Percentiles rank a stretch among this genome's conserved stretches.
phyloP scores from a whole-genome alignment of 1,140 invertebrate species.

The Procambarus clarkii region DNA sequence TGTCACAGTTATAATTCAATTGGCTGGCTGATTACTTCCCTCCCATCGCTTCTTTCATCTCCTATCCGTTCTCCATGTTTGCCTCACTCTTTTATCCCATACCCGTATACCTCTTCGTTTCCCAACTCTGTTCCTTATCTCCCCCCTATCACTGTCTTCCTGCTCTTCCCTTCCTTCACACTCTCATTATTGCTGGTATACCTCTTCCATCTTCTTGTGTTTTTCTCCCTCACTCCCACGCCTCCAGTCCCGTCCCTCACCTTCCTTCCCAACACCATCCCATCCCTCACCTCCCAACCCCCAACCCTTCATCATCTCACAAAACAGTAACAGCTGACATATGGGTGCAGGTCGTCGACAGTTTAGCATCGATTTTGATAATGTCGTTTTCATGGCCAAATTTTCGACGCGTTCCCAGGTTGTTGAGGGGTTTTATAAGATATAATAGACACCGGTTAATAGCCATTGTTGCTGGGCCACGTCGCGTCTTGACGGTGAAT shows the following conservation, averaged over 20 bases:
- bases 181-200: no score
- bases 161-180: neutral
- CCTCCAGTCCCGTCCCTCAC: no score
- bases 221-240: no score
- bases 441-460: neutral
- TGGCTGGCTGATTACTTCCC: neutral
- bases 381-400: neutral
- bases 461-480: neutral
- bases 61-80: neutral
- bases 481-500: neutral
- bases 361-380: neutral
- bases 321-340: no score
- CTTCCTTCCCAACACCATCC: no score
- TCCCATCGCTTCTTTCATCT: neutral
- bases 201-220: no score
- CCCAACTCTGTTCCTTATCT: neutral
- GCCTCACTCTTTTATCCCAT: neutral
- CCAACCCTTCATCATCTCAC: no score
- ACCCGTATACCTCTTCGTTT: neutral
- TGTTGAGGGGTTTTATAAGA: neutral
- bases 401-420: neutral
- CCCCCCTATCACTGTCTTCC: neutral
- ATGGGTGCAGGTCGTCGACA: neutral
- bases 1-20: neutral
- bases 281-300: no score